Evolutionary conservation across 2,888 invertebrate genomes (phyloP).

Genomic region (Erannis defoliaria): DNA sequence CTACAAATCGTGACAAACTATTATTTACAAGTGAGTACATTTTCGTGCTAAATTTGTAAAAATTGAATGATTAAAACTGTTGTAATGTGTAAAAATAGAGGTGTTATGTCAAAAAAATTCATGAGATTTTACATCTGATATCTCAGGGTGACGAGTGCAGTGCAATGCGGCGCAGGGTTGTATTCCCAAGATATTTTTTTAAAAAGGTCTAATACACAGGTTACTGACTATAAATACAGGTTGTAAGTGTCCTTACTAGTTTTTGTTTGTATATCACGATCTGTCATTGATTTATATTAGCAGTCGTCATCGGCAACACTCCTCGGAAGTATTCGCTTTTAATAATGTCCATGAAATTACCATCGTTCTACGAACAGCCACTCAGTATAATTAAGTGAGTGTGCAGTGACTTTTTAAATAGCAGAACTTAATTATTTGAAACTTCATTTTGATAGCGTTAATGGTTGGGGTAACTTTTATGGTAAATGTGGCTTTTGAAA

Average conservation of each 20-base stretch:
- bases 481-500: neutral
- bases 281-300: slow-evolving; percentile 48
- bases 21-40: too few species aligned
- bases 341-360: slow-evolving; percentile 28
- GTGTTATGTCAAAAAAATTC: too few species aligned
- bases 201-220: too few species aligned
- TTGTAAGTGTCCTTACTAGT: slow-evolving; percentile 12
- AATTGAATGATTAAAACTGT: too few species aligned
- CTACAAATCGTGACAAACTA: too few species aligned
- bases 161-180: too few species aligned
- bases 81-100: too few species aligned
- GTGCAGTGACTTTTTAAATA: slow-evolving; percentile 11
- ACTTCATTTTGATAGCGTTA: neutral
- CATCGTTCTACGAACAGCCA: slow-evolving; percentile 28
- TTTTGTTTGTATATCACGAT: neutral
- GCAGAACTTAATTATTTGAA: neutral
- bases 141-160: too few species aligned
- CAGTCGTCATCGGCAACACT: slow-evolving; percentile 36
- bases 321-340: slow-evolving; percentile 36
- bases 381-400: slow-evolving; percentile 36
- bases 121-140: too few species aligned
- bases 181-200: too few species aligned
- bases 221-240: neutral
- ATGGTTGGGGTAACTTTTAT: neutral
- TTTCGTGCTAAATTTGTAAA: too few species aligned